phyloP scores from a whole-genome alignment of 2,888 invertebrate species.

The Thumatha senex region DNA sequence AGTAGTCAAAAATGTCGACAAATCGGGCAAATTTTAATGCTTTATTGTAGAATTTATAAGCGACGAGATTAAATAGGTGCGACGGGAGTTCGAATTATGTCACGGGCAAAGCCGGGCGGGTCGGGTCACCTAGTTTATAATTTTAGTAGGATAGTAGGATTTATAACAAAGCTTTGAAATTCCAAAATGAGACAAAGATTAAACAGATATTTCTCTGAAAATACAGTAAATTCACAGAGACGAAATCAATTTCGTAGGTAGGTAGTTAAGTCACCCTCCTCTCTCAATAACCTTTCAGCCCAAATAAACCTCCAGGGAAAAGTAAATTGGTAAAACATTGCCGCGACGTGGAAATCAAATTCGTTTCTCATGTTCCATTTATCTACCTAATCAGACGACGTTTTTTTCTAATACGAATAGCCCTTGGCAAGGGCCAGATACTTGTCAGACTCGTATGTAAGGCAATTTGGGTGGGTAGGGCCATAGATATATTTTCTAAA shows the following conservation, averaged over 20 bases:
- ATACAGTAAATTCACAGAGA: background rate
- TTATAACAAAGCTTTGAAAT: background rate
- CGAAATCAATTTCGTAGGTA: background rate
- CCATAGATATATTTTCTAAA: too few relatives aligned
- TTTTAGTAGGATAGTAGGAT: too few relatives aligned
- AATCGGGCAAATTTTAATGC: too few relatives aligned
- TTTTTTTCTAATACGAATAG: background rate
- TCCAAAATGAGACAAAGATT: background rate
- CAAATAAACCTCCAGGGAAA: constrained; percentile 1
- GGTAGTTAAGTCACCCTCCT: background rate
- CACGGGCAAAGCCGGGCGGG: too few relatives aligned
- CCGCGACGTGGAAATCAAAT: background rate
- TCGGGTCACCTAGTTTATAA: too few relatives aligned
- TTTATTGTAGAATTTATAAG: too few relatives aligned
- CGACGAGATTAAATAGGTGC: too few relatives aligned
- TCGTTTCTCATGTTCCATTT: background rate
- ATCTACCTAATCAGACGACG: background rate
- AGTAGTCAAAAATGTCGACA: too few relatives aligned
- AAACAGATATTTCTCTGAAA: background rate
- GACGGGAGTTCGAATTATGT: too few relatives aligned
- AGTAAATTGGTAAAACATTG: background rate
- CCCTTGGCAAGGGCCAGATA: too few relatives aligned
- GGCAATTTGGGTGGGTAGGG: too few relatives aligned
- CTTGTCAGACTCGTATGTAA: background rate
- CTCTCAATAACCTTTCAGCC: background rate